A percentile compares a stretch with the other conserved stretches of the same genome.
Conservation (phyloP, 2,797 vertebrate species). For the Urosaurus nigricauda region DNA sequence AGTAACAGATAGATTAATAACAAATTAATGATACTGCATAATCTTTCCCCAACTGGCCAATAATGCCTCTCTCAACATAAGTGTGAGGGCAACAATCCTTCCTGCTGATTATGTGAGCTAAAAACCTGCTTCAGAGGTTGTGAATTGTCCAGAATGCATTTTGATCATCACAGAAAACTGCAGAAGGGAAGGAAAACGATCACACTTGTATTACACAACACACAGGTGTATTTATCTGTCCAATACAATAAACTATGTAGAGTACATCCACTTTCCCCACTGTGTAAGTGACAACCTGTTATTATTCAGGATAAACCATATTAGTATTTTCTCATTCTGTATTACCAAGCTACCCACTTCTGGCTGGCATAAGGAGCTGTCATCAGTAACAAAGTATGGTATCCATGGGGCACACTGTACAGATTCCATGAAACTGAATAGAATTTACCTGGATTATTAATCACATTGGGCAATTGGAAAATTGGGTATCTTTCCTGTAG, state of each 20-base stretch:
- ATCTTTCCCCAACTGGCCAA: neutral
- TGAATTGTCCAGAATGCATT: too few relatives aligned
- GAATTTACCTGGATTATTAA: slow-evolving; percentile 15
- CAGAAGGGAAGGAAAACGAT: neutral
- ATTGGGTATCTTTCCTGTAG: slow-evolving; percentile 6
- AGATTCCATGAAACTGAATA: neutral
- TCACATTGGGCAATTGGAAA: slow-evolving; percentile 14
- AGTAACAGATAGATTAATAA: neutral
- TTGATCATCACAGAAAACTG: neutral
- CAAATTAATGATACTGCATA: neutral
- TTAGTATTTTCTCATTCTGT: neutral
- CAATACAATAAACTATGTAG: neutral
- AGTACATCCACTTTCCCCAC: neutral
- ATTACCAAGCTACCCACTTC: neutral
- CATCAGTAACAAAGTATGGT: neutral
- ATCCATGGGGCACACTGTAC: slow-evolving; percentile 21
- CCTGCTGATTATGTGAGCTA: too few relatives aligned
- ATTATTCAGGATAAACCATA: neutral
- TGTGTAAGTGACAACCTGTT: neutral
- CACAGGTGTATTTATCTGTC: neutral
- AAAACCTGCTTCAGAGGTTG: too few relatives aligned
- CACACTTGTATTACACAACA: neutral
- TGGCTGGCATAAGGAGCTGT: neutral
- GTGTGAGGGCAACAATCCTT: neutral
- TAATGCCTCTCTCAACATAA: neutral